Conservation (phyloP, 2,888 invertebrate genomes). For the Phymatocera aterrima region DNA sequence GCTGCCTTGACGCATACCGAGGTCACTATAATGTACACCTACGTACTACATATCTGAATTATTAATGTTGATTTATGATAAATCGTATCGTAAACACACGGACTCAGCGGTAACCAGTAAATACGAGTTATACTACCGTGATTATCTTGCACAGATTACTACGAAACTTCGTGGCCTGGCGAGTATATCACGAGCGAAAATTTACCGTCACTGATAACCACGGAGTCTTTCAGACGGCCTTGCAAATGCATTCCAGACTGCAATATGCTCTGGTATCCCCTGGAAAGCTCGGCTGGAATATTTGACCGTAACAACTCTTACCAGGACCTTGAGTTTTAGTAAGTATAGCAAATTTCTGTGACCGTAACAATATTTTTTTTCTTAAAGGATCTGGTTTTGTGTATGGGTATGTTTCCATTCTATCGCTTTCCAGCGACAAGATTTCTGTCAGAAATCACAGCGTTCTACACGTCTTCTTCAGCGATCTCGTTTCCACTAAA, state of each 20-base stretch:
- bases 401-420: not conserved
- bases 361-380: not conserved
- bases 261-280: constrained; percentile 78
- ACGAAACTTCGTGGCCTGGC: constrained; percentile 73
- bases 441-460: constrained; percentile 76
- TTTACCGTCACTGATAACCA: constrained; percentile 46
- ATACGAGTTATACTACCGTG: too few relatives aligned
- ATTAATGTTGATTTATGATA: not conserved
- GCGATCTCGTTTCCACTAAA: constrained; percentile 81
- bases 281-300: constrained; percentile 80
- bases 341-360: constrained; percentile 62
- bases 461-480: constrained; percentile 81
- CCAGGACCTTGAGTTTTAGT: constrained; percentile 76
- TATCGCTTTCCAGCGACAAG: constrained; percentile 72
- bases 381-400: not conserved
- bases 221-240: constrained; percentile 51
- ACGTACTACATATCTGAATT: not conserved
- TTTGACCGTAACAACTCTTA: constrained; percentile 75
- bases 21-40: constrained; percentile 61
- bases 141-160: constrained; percentile 53
- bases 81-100: too few relatives aligned
- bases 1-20: constrained; percentile 70
- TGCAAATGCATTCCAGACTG: constrained; percentile 82
- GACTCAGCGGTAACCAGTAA: too few relatives aligned
- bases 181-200: constrained; percentile 54